Percentiles rank a stretch among this genome's conserved stretches.
phyloP scores from a whole-genome alignment of 1,140 invertebrate species.

The Rhyzopertha dominica region DNA sequence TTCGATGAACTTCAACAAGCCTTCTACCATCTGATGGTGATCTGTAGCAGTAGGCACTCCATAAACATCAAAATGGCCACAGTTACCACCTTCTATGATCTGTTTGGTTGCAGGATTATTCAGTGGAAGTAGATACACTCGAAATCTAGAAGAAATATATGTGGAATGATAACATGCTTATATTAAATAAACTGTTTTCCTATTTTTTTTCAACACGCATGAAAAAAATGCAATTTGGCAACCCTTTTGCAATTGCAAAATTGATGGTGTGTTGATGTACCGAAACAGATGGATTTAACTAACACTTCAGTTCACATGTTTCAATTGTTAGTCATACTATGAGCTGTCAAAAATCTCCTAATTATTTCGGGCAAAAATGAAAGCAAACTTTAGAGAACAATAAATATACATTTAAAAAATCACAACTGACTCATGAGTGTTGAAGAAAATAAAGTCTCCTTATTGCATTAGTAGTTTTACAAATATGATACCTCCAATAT shows the following conservation, averaged over 20 bases:
- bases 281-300: no score
- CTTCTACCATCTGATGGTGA: conserved; percentile 59
- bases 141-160: conserved; percentile 50
- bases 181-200: background rate
- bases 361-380: no score
- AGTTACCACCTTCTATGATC: conserved; percentile 61
- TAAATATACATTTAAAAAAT: no score
- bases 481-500: conserved; percentile 77
- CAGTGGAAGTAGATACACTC: conserved; percentile 80
- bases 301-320: no score
- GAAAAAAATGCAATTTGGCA: background rate
- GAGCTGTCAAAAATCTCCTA: no score
- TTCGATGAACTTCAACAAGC: conserved; percentile 84
- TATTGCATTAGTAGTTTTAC: no score
- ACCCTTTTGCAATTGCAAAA: conserved; percentile 4
- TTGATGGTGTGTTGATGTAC: background rate
- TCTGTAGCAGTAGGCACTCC: conserved; percentile 57
- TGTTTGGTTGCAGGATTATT: conserved; percentile 65
- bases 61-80: conserved; percentile 86
- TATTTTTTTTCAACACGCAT: background rate
- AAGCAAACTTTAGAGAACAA: no score
- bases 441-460: no score
- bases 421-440: no score
- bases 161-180: background rate
- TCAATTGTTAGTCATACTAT: no score